A percentile compares a stretch with the other conserved stretches of the same genome.
These are phyloP conservation scores for Drosophila trichaetosa DNA, from an alignment of 2,888 invertebrate genomes.

Conservation along the genomic window DNA sequence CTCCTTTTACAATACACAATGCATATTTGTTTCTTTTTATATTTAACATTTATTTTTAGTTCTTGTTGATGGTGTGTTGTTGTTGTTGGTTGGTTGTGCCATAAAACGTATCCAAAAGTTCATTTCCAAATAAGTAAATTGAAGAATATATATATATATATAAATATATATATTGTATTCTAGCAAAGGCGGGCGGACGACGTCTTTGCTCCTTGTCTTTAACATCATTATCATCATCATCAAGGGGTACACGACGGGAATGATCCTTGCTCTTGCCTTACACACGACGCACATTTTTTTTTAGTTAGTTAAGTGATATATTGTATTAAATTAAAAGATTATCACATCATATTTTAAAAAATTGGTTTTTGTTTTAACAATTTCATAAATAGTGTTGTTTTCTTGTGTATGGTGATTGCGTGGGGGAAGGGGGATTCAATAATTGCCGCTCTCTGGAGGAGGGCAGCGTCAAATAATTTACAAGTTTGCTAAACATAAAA, in stretches of 20 bases:
- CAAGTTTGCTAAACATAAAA: slow-evolving; percentile 67
- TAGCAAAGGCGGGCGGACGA: slow-evolving; percentile 48
- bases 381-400: slow-evolving; percentile 62
- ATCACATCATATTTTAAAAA: slow-evolving; percentile 74
- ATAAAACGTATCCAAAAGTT: slow-evolving; percentile 74
- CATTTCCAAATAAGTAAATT: slow-evolving; percentile 53
- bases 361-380: slow-evolving; percentile 42
- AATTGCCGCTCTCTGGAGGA: slow-evolving; percentile 23
- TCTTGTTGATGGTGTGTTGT: slow-evolving; percentile 21
- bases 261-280: slow-evolving; percentile 62
- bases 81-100: slow-evolving; percentile 55
- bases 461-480: slow-evolving; percentile 72
- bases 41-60: slow-evolving; percentile 43
- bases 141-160: slow-evolving; percentile 33
- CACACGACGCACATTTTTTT: slow-evolving; percentile 57
- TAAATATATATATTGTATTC: slow-evolving; percentile 22
- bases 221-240: slow-evolving; percentile 16
- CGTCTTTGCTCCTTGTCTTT: slow-evolving; percentile 57
- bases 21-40: slow-evolving; percentile 41
- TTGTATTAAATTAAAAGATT: slow-evolving; percentile 75
- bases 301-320: slow-evolving; percentile 60
- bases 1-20: slow-evolving; percentile 60
- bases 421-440: slow-evolving; percentile 14
- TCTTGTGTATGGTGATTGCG: slow-evolving; percentile 18
- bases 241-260: slow-evolving; percentile 64